phyloP scores from a whole-genome alignment of 2,888 invertebrate genomes.

The Erebia aethiops region DNA sequence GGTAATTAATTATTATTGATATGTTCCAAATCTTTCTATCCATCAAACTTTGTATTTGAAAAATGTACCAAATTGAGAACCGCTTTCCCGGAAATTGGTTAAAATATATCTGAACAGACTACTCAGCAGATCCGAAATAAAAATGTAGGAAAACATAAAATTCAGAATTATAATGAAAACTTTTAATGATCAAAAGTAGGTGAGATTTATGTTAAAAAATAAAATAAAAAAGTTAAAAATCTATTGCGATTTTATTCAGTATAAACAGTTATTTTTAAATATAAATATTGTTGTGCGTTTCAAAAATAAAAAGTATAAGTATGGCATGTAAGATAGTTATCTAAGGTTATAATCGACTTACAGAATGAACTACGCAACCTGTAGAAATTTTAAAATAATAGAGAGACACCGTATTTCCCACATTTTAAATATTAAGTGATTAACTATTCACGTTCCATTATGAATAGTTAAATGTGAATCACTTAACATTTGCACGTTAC shows the following conservation, averaged over 20 bases:
- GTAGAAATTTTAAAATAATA: background rate
- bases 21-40: background rate
- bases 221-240: slow-evolving; percentile 32
- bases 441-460: no score
- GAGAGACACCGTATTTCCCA: background rate
- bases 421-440: background rate
- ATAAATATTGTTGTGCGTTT: slow-evolving; percentile 46
- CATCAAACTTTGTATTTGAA: background rate
- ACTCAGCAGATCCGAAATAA: slow-evolving; percentile 12
- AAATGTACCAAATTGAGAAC: no score
- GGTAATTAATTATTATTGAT: slow-evolving; percentile 16
- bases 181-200: slow-evolving; percentile 18
- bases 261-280: slow-evolving; percentile 38
- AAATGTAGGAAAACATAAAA: slow-evolving; percentile 23
- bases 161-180: slow-evolving; percentile 18
- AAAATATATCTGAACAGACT: background rate
- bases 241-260: slow-evolving; percentile 36
- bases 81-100: background rate
- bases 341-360: slow-evolving; percentile 25
- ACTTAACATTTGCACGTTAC: no score
- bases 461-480: background rate
- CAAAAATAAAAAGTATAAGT: slow-evolving; percentile 34
- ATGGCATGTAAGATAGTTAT: slow-evolving; percentile 37
- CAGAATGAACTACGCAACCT: slow-evolving; percentile 13
- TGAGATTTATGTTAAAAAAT: slow-evolving; percentile 27